Evolutionary conservation across 2,888 invertebrate genomes (phyloP).

Genomic region (Nemapogon koenigi): DNA sequence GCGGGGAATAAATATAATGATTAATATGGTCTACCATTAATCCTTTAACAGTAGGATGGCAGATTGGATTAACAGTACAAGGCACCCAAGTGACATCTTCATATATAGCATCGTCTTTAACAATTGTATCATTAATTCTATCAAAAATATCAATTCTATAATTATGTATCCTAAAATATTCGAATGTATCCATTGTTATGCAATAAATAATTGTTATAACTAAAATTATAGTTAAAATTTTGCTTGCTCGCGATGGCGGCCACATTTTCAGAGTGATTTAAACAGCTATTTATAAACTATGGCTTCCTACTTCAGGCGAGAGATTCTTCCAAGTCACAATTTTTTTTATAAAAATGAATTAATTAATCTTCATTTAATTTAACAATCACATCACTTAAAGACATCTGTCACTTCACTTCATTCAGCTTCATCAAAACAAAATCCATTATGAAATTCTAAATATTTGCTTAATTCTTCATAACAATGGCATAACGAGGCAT

Average conservation of each 20-base stretch:
- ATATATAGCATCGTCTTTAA: conserved; percentile 45
- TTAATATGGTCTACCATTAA: conserved; percentile 84
- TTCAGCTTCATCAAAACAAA: too few species aligned
- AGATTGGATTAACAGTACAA: conserved; percentile 76
- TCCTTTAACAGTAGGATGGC: conserved; percentile 83
- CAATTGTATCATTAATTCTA: conserved; percentile 20
- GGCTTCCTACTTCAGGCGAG: neutral
- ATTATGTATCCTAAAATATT: conserved; percentile 74
- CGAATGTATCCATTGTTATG: conserved; percentile 74
- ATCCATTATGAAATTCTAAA: too few species aligned
- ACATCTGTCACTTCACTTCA: too few species aligned
- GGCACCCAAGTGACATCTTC: conserved; percentile 67
- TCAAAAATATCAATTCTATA: conserved; percentile 64
- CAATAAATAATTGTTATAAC: conserved; percentile 68
- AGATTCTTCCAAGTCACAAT: neutral
- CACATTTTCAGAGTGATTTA: conserved; percentile 53
- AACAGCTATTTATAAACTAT: neutral
- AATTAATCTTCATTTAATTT: too few species aligned
- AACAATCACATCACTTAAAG: too few species aligned
- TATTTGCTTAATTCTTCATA: too few species aligned
- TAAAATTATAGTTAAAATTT: conserved; percentile 67
- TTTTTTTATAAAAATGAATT: too few species aligned
- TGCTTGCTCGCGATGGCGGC: conserved; percentile 76
- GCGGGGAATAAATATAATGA: conserved; percentile 82
- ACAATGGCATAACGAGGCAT: too few species aligned